Conservation (phyloP, 1,140 invertebrate genomes). For the Hydropsyche tenuis region DNA sequence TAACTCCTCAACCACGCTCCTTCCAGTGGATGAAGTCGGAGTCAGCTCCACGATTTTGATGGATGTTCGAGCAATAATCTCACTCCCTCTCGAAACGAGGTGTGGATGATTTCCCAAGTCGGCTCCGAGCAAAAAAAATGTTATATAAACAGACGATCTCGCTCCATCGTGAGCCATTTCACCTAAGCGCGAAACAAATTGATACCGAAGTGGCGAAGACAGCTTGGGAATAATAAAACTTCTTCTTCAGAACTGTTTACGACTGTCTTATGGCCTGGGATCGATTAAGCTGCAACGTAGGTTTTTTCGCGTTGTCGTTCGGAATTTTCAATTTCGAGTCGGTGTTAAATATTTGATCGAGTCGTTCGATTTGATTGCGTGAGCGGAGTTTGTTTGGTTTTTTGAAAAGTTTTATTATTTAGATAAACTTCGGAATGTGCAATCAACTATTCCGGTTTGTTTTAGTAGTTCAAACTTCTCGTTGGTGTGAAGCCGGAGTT, state of each 20-base stretch:
- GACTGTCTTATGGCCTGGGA: neutral
- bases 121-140: neutral
- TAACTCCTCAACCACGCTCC: too few relatives aligned
- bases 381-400: too few relatives aligned
- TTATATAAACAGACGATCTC: neutral
- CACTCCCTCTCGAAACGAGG: neutral
- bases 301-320: neutral
- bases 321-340: neutral
- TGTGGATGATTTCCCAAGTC: constrained; percentile 25
- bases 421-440: too few relatives aligned
- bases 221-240: constrained; percentile 22
- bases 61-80: constrained; percentile 19
- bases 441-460: too few relatives aligned
- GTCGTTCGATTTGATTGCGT: neutral
- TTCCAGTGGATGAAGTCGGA: neutral
- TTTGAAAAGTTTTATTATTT: too few relatives aligned
- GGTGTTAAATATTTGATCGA: neutral
- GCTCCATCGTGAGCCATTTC: neutral
- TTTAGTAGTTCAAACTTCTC: too few relatives aligned
- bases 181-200: constrained; percentile 8
- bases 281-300: neutral
- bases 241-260: neutral
- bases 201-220: constrained; percentile 27
- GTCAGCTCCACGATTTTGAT: neutral
- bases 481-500: too few relatives aligned